phyloP scores from a whole-genome alignment of 2,113 vertebrate genomes.

The Holacanthus passer region DNA sequence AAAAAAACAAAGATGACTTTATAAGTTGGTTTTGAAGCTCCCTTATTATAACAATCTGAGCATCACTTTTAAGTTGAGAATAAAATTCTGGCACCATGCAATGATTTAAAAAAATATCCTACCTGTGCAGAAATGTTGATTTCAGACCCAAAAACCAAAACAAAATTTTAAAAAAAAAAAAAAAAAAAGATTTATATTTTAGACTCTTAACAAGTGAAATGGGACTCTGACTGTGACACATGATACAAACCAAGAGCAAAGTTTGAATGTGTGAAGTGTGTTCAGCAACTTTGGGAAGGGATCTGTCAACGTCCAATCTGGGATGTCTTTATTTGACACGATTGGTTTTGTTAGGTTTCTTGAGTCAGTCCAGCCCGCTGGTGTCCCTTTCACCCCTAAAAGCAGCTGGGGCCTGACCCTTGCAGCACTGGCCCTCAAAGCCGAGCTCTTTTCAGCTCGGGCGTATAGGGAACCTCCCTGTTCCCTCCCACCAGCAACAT shows the following conservation, averaged over 20 bases:
- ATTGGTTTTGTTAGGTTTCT: constrained; percentile 90
- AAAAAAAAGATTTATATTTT: constrained; percentile 39
- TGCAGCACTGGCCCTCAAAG: constrained; percentile 89
- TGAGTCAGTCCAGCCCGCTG: constrained; percentile 92
- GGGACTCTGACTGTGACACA: constrained; percentile 69
- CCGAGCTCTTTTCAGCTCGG: constrained; percentile 91
- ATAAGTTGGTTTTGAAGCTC: not conserved
- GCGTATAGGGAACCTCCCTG: constrained; percentile 88
- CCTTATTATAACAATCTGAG: not conserved
- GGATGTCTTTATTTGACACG: constrained; percentile 87
- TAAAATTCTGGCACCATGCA: constrained; percentile 44
- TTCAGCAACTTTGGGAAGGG: constrained; percentile 81
- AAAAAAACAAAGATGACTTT: not conserved
- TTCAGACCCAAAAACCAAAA: constrained; percentile 67
- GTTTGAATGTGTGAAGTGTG: constrained; percentile 80
- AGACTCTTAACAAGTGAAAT: constrained; percentile 65
- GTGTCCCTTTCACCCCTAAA: constrained; percentile 92
- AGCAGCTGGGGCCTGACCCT: constrained; percentile 99
- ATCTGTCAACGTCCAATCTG: constrained; percentile 80
- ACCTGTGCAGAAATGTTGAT: constrained; percentile 83
- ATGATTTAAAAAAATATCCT: constrained; percentile 78
- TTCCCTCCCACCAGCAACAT: constrained; percentile 97
- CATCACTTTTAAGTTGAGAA: constrained; percentile 22
- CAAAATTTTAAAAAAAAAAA: constrained; percentile 15
- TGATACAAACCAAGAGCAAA: constrained; percentile 78